These are phyloP conservation scores for Platorchestia sp. DNA, from an alignment of 1,140 invertebrate genomes.

Conservation along the genomic window DNA sequence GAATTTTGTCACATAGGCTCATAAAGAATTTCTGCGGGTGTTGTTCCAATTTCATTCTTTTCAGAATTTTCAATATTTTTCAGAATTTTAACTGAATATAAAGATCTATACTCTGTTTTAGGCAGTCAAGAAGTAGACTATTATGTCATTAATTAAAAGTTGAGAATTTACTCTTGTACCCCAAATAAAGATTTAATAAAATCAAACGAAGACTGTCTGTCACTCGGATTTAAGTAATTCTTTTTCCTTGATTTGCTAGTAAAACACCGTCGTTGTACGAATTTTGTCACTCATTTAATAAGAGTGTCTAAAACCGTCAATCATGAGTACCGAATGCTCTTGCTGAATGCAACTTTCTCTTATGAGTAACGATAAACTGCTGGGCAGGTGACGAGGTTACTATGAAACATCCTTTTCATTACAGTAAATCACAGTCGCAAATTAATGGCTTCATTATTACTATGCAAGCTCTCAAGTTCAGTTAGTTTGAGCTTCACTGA, in stretches of 20 bases:
- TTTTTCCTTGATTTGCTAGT: no score
- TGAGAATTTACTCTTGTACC: no score
- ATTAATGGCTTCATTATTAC: neutral
- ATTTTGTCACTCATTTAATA: no score
- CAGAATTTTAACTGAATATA: neutral
- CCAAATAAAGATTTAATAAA: no score
- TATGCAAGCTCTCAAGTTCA: neutral
- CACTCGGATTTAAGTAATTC: no score
- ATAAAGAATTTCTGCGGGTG: neutral
- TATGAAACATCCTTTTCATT: neutral
- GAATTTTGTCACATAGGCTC: neutral
- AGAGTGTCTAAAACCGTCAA: no score
- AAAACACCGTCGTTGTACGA: no score
- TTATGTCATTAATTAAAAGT: neutral
- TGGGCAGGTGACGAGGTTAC: neutral
- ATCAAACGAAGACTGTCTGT: no score
- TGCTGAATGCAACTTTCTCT: no score
- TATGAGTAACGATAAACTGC: neutral
- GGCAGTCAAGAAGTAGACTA: neutral
- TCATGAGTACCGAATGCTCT: no score
- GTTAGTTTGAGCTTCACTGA: neutral
- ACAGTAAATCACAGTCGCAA: neutral
- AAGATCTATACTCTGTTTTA: neutral
- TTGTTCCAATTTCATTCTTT: neutral
- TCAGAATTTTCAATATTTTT: neutral